Evolutionary conservation across 2,113 vertebrate genomes (phyloP).

Genomic region (Anoplopoma fimbria): DNA sequence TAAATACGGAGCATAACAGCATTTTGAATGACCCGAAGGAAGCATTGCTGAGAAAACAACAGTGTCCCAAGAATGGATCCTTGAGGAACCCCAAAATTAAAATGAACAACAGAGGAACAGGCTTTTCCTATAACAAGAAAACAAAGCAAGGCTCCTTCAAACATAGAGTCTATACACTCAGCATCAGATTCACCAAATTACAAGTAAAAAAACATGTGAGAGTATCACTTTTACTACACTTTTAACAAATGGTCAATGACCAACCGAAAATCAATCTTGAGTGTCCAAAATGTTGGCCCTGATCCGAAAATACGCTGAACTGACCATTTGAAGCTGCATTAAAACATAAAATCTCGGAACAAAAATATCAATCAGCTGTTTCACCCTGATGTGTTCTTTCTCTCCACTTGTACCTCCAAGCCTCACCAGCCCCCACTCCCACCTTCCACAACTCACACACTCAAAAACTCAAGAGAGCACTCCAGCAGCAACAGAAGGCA

Average conservation of each 20-base stretch:
- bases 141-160: background rate
- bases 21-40: background rate
- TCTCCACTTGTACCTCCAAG: background rate
- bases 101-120: background rate
- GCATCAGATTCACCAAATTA: background rate
- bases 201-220: background rate
- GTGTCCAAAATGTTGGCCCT: background rate
- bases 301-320: background rate
- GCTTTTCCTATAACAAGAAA: background rate
- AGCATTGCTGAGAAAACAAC: background rate
- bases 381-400: background rate
- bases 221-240: background rate
- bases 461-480: slow-evolving; percentile 66
- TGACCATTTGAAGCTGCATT: background rate
- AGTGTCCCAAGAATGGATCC: background rate
- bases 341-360: background rate
- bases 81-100: background rate
- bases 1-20: background rate
- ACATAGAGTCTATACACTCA: background rate
- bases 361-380: slow-evolving; percentile 14
- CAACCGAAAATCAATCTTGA: background rate
- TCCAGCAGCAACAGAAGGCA: slow-evolving; percentile 46
- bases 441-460: slow-evolving; percentile 21
- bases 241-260: background rate
- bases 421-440: background rate